phyloP scores from a whole-genome alignment of 2,888 invertebrate genomes.

The Brenthis hecate region DNA sequence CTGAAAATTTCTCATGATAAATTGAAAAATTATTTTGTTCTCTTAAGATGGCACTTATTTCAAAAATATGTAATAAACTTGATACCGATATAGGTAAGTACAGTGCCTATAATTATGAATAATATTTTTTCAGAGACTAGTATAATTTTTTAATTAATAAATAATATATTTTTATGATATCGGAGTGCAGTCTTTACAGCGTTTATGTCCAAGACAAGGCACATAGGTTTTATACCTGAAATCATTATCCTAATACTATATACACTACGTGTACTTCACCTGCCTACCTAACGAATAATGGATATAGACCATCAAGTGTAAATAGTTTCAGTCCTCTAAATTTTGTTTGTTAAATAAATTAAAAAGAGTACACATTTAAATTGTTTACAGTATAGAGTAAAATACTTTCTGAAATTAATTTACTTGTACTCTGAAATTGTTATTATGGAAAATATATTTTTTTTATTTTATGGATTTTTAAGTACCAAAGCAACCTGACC shows the following conservation, averaged over 20 bases:
- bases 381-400: not conserved
- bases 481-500: constrained; percentile 88
- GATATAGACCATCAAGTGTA: too few relatives aligned
- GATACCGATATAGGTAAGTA: constrained; percentile 27
- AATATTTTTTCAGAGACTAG: constrained; percentile 53
- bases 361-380: not conserved
- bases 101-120: constrained; percentile 44
- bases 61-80: constrained; percentile 10
- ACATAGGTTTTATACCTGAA: constrained; percentile 13
- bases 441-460: not conserved
- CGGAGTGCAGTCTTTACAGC: constrained; percentile 56
- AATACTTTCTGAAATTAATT: not conserved
- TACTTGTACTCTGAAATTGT: not conserved
- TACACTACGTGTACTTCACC: constrained; percentile 40
- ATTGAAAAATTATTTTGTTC: constrained; percentile 9
- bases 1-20: not conserved
- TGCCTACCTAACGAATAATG: constrained; percentile 25
- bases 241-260: constrained; percentile 32
- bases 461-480: constrained; percentile 56
- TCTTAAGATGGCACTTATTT: constrained; percentile 34
- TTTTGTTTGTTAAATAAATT: too few relatives aligned
- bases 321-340: too few relatives aligned
- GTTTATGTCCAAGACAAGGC: constrained; percentile 24
- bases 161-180: constrained; percentile 56
- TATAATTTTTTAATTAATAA: constrained; percentile 53